Evolutionary conservation across 2,888 invertebrate genomes (phyloP).

Genomic region (Nomada goodeniana): DNA sequence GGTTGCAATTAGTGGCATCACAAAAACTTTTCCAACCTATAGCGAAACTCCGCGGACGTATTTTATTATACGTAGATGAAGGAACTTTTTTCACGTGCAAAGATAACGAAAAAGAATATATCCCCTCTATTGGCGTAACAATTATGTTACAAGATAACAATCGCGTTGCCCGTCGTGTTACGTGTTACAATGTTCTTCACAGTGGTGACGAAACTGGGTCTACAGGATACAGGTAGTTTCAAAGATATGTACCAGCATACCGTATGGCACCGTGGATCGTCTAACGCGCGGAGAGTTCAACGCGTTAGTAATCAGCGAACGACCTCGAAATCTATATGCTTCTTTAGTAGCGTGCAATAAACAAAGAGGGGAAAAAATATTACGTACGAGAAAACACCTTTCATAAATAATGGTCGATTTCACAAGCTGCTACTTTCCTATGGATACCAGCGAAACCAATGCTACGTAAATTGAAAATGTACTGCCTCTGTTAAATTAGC

Average conservation of each 20-base stretch:
- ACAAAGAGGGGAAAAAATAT: background rate
- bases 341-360: background rate
- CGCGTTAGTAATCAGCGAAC: slow-evolving; percentile 1
- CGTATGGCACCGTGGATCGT: background rate
- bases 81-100: too few species aligned
- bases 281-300: background rate
- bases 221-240: background rate
- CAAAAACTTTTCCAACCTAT: slow-evolving; percentile 2
- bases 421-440: slow-evolving; percentile 25
- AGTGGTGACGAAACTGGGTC: background rate
- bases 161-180: background rate
- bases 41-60: background rate
- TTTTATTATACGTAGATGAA: background rate
- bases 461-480: too few species aligned
- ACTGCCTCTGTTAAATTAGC: background rate
- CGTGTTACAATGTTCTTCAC: background rate
- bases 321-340: slow-evolving; percentile 22
- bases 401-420: slow-evolving; percentile 31
- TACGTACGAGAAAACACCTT: slow-evolving; percentile 14
- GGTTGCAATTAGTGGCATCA: slow-evolving; percentile 26
- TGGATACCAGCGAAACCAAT: background rate
- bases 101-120: background rate
- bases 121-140: background rate
- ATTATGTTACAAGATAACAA: slow-evolving; percentile 2
- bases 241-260: too few species aligned